Conservation (phyloP, 2,113 vertebrate species). For the Daphoenositta chrysoptera region DNA sequence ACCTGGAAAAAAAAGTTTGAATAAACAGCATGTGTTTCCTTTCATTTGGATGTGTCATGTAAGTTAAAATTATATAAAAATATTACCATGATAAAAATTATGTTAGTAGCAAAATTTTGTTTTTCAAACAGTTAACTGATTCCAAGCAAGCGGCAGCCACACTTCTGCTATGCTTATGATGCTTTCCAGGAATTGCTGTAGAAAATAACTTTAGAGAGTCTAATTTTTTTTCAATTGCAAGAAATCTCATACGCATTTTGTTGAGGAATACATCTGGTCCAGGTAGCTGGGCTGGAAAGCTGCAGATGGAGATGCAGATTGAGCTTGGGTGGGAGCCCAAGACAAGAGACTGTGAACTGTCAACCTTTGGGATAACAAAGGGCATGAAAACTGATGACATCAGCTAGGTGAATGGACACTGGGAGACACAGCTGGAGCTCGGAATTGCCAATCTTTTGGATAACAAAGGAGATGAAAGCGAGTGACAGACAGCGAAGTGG, state of each 20-base stretch:
- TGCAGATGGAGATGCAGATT: background rate
- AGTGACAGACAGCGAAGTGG: rapidly evolving
- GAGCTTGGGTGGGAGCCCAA: background rate
- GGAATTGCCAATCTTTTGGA: background rate
- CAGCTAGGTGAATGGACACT: background rate
- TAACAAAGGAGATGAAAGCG: background rate
- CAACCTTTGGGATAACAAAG: background rate
- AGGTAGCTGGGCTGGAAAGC: background rate
- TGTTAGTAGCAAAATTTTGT: background rate
- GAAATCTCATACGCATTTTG: background rate
- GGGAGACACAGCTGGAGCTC: background rate
- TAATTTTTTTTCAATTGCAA: background rate
- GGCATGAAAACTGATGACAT: too few species aligned
- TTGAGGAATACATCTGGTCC: background rate
- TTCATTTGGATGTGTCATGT: background rate
- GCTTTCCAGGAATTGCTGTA: background rate
- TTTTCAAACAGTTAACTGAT: background rate
- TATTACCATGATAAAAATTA: background rate
- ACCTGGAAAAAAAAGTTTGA: background rate
- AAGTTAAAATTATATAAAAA: background rate
- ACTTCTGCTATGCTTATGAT: background rate
- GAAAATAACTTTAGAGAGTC: background rate
- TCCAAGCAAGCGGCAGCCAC: background rate
- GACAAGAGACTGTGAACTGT: background rate
- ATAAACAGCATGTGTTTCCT: background rate